A percentile compares a stretch with the other conserved stretches of the same genome.
Evolutionary conservation across 2,888 invertebrate genomes (phyloP).

Genomic region (Barypeithes pellucidus): DNA sequence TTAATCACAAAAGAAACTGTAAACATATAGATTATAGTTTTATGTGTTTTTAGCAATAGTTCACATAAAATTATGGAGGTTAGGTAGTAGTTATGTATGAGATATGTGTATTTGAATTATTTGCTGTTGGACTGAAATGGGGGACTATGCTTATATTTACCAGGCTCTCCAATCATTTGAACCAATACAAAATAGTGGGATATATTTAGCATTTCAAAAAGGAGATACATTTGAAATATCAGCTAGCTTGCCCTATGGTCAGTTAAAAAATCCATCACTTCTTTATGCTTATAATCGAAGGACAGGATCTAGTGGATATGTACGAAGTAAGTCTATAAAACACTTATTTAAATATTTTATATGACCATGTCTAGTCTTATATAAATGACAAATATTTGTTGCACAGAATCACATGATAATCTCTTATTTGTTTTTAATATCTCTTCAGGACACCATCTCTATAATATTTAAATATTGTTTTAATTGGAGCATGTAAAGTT

Average conservation of each 20-base stretch:
- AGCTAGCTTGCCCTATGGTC: constrained; percentile 64
- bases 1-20: constrained; percentile 16
- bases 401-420: too few species aligned
- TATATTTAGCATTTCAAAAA: constrained; percentile 66
- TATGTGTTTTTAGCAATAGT: constrained; percentile 40
- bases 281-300: constrained; percentile 69
- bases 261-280: constrained; percentile 67
- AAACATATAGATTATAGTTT: constrained; percentile 24
- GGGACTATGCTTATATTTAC: constrained; percentile 67
- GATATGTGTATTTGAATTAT: constrained; percentile 51
- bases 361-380: not conserved
- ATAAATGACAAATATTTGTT: too few species aligned
- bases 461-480: too few species aligned
- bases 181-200: constrained; percentile 64
- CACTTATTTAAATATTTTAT: not conserved
- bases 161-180: constrained; percentile 68
- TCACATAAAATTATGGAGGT: constrained; percentile 36
- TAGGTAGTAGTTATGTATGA: constrained; percentile 52
- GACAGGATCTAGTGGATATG: constrained; percentile 68
- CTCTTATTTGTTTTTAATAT: too few species aligned
- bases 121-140: constrained; percentile 66
- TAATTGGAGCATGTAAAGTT: too few species aligned
- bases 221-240: constrained; percentile 70
- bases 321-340: constrained; percentile 65
- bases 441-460: too few species aligned